These are phyloP conservation scores for Apodemus speciosus DNA, from an alignment of 2,113 vertebrate species.

Conservation along the genomic window DNA sequence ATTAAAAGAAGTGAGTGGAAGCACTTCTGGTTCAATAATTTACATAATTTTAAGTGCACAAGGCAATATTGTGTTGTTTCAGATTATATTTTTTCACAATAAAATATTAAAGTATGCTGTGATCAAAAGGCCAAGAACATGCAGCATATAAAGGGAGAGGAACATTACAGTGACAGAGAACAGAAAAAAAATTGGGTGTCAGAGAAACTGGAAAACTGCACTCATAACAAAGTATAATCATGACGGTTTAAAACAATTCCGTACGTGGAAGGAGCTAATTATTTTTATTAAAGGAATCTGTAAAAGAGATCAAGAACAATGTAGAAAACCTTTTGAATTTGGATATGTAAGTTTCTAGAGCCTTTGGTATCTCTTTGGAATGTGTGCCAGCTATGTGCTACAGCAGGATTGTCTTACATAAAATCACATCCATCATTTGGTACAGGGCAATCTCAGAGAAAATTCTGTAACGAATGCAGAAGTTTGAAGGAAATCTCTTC, in stretches of 20 bases:
- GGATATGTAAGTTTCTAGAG: background rate
- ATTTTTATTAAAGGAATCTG: slow-evolving; percentile 1
- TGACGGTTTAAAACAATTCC: slow-evolving; percentile 12
- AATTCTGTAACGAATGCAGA: background rate
- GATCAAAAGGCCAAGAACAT: background rate
- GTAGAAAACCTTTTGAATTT: slow-evolving; percentile 7
- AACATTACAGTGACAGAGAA: background rate
- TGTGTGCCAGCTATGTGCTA: background rate
- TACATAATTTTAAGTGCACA: background rate
- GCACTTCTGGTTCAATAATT: background rate
- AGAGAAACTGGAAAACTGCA: slow-evolving; percentile 21
- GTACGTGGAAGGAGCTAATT: background rate
- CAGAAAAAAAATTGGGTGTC: background rate
- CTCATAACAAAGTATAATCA: background rate
- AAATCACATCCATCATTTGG: background rate
- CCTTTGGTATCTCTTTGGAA: background rate
- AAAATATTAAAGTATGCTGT: slow-evolving; percentile 6
- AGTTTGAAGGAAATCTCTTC: slow-evolving; percentile 35
- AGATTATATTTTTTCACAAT: background rate
- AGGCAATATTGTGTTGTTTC: background rate
- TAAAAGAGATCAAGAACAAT: slow-evolving; percentile 4
- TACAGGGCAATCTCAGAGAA: background rate
- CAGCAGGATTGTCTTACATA: background rate
- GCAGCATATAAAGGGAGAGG: background rate
- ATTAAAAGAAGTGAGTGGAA: background rate